Percentiles rank a stretch among this genome's conserved stretches.
phyloP scores from a whole-genome alignment of 2,888 invertebrate genomes.

The Nomada fabriciana region DNA sequence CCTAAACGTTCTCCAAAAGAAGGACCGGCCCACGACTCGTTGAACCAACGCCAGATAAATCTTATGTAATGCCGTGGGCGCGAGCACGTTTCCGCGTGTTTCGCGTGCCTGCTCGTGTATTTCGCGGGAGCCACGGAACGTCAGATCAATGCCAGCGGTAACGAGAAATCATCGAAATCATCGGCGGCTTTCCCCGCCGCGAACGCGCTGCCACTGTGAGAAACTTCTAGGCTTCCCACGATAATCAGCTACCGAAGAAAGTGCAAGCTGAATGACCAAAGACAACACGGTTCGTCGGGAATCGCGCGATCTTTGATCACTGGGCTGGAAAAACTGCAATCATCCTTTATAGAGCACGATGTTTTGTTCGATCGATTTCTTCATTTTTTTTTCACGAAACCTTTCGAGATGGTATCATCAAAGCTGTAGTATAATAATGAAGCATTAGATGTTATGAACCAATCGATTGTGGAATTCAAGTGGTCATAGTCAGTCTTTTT shows the following conservation, averaged over 20 bases:
- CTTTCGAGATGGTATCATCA: neutral
- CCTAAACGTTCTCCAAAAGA: slow-evolving; percentile 32
- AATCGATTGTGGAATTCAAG: too few species aligned
- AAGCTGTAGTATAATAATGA: too few species aligned
- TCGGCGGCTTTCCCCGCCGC: slow-evolving; percentile 31
- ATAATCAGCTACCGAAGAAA: slow-evolving; percentile 60
- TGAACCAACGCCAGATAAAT: slow-evolving; percentile 61
- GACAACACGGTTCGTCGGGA: slow-evolving; percentile 23
- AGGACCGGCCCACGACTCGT: slow-evolving; percentile 39
- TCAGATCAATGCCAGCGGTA: slow-evolving; percentile 45
- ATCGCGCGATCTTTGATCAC: slow-evolving; percentile 37
- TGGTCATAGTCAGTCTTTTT: too few species aligned
- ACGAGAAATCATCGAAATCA: slow-evolving; percentile 52
- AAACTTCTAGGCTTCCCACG: slow-evolving; percentile 56
- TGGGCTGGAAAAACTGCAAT: slow-evolving; percentile 35
- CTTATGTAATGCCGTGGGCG: slow-evolving; percentile 43
- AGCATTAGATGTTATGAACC: too few species aligned
- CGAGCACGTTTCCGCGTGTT: slow-evolving; percentile 53
- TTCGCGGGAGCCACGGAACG: slow-evolving; percentile 14
- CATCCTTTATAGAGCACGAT: neutral
- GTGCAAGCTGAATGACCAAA: slow-evolving; percentile 36
- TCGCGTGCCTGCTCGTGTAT: slow-evolving; percentile 30
- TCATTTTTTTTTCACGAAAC: neutral
- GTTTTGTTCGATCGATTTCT: neutral
- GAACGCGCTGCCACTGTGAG: slow-evolving; percentile 24